A percentile compares a stretch with the other conserved stretches of the same genome.
Conservation (phyloP, 2,113 vertebrate genomes). For the Ciconia maguari region DNA sequence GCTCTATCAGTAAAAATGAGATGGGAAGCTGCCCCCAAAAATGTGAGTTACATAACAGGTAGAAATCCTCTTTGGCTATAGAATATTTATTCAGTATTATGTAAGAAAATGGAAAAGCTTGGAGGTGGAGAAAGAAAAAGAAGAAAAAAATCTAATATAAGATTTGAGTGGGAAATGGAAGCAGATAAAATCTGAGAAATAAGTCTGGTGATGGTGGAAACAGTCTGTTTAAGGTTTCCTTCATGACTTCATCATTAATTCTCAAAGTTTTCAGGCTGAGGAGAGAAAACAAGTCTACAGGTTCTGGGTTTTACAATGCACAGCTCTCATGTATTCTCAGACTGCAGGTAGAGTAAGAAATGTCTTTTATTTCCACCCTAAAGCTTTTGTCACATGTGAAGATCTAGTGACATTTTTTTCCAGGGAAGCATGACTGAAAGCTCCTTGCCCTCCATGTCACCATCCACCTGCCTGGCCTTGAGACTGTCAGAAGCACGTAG, state of each 20-base stretch:
- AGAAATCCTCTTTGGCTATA: constrained; percentile 38
- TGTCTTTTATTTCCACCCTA: not conserved
- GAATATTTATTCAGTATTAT: constrained; percentile 46
- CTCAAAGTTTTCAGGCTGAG: not conserved
- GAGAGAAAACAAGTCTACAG: not conserved
- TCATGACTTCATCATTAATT: constrained; percentile 3
- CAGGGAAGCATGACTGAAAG: not conserved
- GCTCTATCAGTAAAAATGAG: not conserved
- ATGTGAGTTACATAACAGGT: constrained; percentile 5
- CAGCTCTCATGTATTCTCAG: not conserved
- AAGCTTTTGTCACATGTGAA: not conserved
- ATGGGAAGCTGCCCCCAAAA: constrained; percentile 9
- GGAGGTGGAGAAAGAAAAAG: constrained; percentile 22
- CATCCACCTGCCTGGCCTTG: not conserved
- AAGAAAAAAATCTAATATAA: constrained; percentile 17
- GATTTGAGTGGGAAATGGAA: constrained; percentile 42
- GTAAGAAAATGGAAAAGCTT: constrained; percentile 46
- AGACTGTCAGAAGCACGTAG: not conserved
- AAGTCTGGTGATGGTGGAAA: not conserved
- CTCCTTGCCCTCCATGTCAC: not conserved
- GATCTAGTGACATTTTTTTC: not conserved
- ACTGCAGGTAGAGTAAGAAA: not conserved
- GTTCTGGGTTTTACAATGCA: not conserved
- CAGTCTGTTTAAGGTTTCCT: constrained; percentile 8
- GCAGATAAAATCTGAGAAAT: constrained; percentile 21